Evolutionary conservation across 1,140 invertebrate species (phyloP), one percentile per base, ranked within the genome.

Genomic region (Chironomus tepperi): DNA sequence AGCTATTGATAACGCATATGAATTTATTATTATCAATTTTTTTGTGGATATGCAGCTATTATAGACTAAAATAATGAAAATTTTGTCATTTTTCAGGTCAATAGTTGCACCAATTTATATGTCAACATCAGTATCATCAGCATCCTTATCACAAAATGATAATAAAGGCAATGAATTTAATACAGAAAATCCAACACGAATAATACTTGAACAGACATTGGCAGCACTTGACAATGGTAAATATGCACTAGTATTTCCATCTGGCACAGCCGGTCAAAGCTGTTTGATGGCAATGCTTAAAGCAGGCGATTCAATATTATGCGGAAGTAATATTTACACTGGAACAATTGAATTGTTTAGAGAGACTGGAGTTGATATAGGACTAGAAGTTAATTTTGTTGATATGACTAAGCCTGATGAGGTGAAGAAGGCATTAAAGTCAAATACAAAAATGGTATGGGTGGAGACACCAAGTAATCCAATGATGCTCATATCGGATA

Each of bases 401-500:
- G 91, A 96, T 83, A 85, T 88, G 67, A 87, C 87, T 5, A 83
- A 90, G 77, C 73, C 84, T 1, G 81, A 87, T 42, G 86, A 88
- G 76, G 77, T 95, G 12, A 80, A 85, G 73, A 85, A 86, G 65
- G 85, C 87, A 10, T 83, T 96, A 10, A 87, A 87, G 81, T 81
- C 87, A 0, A 93, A 91, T 84, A 90, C 85, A 85, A 19, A 80
- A 91, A 34, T 93, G 84, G 82, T 95, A n/a, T 96, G 92, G 92
- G 82, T 95, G 57, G 93, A 96, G 81, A 89, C 89, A 1, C 93
- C 93, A 10, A 92, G 93, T 3, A 96, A 96, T 84, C 94, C 94
- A 8, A 84, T 89, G 2, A 78, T 96, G 78, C 91, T 92, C 81
- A 77, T 96, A 24, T 85, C 88, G 24, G 93, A 96, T 80, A 91